Base-by-base conservation (phyloP, 2,113 vertebrate genomes). In the Saimiri boliviensis region DNA sequence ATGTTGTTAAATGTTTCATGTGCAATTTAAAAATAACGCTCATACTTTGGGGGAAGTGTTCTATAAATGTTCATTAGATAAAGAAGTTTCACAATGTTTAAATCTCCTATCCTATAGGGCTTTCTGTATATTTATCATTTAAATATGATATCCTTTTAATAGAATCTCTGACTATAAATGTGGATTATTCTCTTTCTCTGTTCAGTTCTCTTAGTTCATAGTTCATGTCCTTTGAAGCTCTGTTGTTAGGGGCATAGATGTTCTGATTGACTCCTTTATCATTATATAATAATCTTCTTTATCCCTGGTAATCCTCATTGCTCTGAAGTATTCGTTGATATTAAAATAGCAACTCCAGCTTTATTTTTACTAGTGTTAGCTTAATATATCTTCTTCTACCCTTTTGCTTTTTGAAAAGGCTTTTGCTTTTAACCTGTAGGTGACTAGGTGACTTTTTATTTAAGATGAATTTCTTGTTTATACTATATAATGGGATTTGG, bases 201-300 rank as follows among this genome's bases (percentile, higher is more conserved):
- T 60, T 47, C 16, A 73, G 4, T 73, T 84, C 16, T 63, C 25
- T 85, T 49, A n/a, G 5, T 74, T 92, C 60, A 74, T 74, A 23
- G 16, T 37, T 74, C 12, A 49, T 84, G 35, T 83, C 82, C 74
- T 92, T 84, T 84, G 40, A 66, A 83, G 56, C 79, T 66, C 32
- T 86, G 16, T 86, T 79, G n/a, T 54, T 93, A 68, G 58, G 58
- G 42, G 2, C 23, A 56, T n/a, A 81, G 92, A 47, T 87, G 8
- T 93, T 93, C 58, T 23, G 63, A 81, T 47, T 81, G 35, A 81
- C 40, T 6, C 21, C 21, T 70, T 68, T 63, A 56, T 77, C 86
- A 58, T 81, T 71, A 45, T 93, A 70, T 85, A 93, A 86, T 73
- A 86, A 76, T 35, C 71, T 86, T 92, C 40, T 76, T 86, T 68